phyloP scores from a whole-genome alignment of 2,888 invertebrate genomes.

The Andrena minutula region DNA sequence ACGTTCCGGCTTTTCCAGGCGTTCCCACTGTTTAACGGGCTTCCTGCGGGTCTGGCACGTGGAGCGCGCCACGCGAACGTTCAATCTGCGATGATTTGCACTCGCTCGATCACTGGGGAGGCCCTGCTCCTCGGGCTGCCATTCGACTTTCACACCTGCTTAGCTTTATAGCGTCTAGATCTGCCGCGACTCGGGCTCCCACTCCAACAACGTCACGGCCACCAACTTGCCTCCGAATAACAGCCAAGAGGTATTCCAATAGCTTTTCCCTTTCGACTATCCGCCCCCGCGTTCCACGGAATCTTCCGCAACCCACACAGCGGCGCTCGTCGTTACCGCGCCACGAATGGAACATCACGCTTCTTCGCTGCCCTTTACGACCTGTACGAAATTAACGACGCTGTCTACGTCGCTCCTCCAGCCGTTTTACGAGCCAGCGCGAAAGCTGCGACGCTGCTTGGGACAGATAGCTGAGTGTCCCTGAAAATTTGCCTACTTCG shows the following conservation, averaged over 20 bases:
- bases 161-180: too few relatives aligned
- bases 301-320: conserved; percentile 1
- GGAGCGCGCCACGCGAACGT: background rate
- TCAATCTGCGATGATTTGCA: background rate
- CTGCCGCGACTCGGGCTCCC: too few relatives aligned
- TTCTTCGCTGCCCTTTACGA: conserved; percentile 49
- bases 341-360: conserved; percentile 42
- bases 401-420: conserved; percentile 41
- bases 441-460: background rate
- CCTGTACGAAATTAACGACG: conserved; percentile 60
- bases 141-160: too few relatives aligned
- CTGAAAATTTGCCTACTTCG: conserved; percentile 43
- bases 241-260: background rate
- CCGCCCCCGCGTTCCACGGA: conserved; percentile 1
- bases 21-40: conserved; percentile 23
- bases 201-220: background rate
- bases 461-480: conserved; percentile 11
- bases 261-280: background rate
- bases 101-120: background rate
- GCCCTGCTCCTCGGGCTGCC: background rate
- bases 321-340: conserved; percentile 33
- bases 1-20: conserved; percentile 40
- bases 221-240: background rate
- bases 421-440: conserved; percentile 40
- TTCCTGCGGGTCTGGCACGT: conserved; percentile 14